Evolutionary conservation across 2,888 invertebrate genomes (phyloP).

Genomic region (Catocala fraxini): DNA sequence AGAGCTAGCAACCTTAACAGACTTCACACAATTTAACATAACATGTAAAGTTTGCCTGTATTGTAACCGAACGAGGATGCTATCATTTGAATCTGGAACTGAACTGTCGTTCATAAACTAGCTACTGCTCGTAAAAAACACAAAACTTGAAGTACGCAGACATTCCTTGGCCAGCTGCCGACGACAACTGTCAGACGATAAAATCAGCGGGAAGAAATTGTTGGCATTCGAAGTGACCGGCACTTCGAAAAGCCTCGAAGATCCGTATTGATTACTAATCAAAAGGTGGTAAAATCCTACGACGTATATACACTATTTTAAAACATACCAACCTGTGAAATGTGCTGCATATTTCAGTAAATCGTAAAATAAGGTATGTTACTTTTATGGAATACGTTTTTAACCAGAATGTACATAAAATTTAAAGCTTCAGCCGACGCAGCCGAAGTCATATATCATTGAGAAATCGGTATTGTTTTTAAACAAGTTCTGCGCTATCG

Average conservation of each 20-base stretch:
- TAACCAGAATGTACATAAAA: conserved; percentile 38
- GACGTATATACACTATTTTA: conserved; percentile 10
- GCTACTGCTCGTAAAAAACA: conserved; percentile 55
- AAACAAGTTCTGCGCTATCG: conserved; percentile 38
- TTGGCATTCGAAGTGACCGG: conserved; percentile 59
- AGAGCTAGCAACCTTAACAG: background rate
- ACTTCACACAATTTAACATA: conserved; percentile 13
- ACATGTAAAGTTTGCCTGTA: conserved; percentile 25
- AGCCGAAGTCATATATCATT: conserved; percentile 31
- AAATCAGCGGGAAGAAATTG: conserved; percentile 62
- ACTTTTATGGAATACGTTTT: conserved; percentile 32
- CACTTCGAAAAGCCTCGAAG: conserved; percentile 38
- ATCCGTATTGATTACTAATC: conserved; percentile 45
- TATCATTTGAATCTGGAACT: conserved; percentile 44
- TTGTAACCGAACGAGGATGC: conserved; percentile 29
- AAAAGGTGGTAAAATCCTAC: conserved; percentile 34
- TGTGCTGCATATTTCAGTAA: conserved; percentile 27
- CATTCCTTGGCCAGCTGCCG: conserved; percentile 61
- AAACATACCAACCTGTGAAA: conserved; percentile 24
- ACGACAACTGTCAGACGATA: conserved; percentile 67
- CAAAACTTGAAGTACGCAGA: conserved; percentile 48
- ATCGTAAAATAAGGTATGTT: conserved; percentile 33
- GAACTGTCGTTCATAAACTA: conserved; percentile 44
- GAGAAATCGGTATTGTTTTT: conserved; percentile 39
- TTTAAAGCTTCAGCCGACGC: conserved; percentile 7